phyloP scores from a whole-genome alignment of 2,888 invertebrate species.

The Meliscaeva auricollis region DNA sequence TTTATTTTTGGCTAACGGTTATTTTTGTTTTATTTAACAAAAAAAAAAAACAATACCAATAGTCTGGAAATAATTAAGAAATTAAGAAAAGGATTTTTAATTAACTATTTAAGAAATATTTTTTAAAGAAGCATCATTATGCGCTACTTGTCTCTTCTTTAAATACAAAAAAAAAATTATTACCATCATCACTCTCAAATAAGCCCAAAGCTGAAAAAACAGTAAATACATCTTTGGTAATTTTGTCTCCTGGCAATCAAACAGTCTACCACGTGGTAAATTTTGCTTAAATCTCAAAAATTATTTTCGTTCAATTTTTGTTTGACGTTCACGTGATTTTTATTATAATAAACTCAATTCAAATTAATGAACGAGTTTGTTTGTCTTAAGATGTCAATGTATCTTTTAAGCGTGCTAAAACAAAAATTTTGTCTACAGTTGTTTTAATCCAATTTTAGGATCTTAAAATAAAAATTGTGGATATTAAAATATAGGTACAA shows the following conservation, averaged over 20 bases:
- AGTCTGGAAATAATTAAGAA: conserved; percentile 9
- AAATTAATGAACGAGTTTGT: not conserved
- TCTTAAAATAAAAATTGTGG: too few species aligned
- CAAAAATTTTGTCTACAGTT: too few species aligned
- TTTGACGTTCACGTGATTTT: not conserved
- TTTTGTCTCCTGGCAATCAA: not conserved
- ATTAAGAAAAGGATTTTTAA: not conserved
- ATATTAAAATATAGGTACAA: too few species aligned
- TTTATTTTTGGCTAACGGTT: conserved; percentile 6
- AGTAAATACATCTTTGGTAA: not conserved
- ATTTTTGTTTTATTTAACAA: conserved; percentile 1
- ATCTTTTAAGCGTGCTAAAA: too few species aligned
- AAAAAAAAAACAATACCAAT: not conserved
- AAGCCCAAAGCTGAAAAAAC: conserved; percentile 18
- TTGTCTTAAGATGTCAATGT: not conserved
- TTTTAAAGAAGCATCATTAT: conserved; percentile 10
- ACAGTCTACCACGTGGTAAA: not conserved
- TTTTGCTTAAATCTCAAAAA: not conserved
- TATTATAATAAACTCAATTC: too few species aligned
- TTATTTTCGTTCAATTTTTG: not conserved
- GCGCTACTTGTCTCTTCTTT: not conserved
- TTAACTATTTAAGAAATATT: not conserved
- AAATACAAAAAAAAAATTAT: not conserved
- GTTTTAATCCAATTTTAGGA: too few species aligned
- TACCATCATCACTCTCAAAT: not conserved